phyloP scores from a whole-genome alignment of 2,113 vertebrate genomes.

The Uropsilus gracilis region DNA sequence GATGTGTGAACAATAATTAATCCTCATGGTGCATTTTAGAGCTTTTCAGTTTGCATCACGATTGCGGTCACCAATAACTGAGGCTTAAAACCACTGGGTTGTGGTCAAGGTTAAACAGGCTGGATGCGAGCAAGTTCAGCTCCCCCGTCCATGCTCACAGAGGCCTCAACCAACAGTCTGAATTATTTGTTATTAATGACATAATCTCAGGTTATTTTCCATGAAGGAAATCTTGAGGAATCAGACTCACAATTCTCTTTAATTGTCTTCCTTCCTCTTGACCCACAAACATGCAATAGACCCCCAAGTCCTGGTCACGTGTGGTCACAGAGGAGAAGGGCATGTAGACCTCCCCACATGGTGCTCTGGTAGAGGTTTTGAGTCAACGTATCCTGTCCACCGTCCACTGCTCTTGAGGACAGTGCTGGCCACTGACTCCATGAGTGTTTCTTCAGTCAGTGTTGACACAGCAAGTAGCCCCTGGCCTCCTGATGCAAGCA shows the following conservation, averaged over 20 bases:
- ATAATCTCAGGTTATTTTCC: neutral
- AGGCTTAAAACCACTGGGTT: neutral
- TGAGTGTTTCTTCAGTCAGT: neutral
- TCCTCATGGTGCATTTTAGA: neutral
- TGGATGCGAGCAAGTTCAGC: neutral
- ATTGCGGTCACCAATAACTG: neutral
- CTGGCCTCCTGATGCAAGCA: neutral
- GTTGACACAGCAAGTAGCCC: neutral
- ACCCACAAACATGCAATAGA: neutral
- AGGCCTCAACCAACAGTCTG: neutral
- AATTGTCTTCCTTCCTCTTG: neutral
- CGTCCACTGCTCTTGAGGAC: neutral
- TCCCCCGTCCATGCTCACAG: neutral
- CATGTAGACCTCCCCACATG: neutral
- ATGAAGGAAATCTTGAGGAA: neutral
- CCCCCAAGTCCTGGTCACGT: neutral
- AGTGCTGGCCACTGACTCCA: neutral
- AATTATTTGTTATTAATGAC: neutral
- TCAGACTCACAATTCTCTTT: neutral
- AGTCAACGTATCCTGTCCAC: neutral
- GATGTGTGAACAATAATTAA: neutral
- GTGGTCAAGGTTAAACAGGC: neutral
- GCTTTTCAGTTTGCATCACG: neutral
- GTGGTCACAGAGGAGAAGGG: neutral
- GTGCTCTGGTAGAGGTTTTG: neutral